Percentiles rank a stretch among this genome's conserved stretches.
Conservation (phyloP, 2,888 invertebrate species). For the Oasisia sp. region DNA sequence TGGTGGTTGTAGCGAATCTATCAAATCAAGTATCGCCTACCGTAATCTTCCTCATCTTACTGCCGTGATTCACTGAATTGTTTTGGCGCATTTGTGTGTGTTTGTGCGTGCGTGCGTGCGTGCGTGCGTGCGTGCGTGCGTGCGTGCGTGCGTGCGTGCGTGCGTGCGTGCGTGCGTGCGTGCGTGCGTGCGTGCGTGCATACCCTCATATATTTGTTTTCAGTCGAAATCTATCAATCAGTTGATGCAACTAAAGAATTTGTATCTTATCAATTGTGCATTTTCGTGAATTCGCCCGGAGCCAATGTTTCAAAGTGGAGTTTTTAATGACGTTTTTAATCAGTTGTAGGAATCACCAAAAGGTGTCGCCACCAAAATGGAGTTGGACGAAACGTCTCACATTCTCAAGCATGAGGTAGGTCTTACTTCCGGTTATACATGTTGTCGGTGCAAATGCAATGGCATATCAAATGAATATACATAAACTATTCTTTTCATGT, state of each 20-base stretch:
- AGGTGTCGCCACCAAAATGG: not conserved
- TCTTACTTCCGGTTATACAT: not conserved
- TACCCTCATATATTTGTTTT: too few relatives aligned
- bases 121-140: not conserved
- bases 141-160: too few relatives aligned
- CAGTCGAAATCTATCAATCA: too few relatives aligned
- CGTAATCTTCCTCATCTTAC: not conserved
- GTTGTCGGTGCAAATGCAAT: not conserved
- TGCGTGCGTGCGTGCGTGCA: too few relatives aligned
- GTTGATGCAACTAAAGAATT: not conserved
- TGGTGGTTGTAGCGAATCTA: not conserved
- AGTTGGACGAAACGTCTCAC: slow-evolving; percentile 10
- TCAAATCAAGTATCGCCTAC: not conserved
- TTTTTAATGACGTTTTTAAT: not conserved
- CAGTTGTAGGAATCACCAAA: not conserved
- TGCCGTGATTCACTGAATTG: not conserved
- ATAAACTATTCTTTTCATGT: too few relatives aligned
- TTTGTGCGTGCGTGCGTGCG: not conserved
- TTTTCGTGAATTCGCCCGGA: too few relatives aligned
- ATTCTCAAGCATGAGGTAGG: not conserved
- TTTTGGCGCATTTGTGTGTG: not conserved
- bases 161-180: too few relatives aligned
- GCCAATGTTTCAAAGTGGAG: not conserved
- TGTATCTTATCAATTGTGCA: not conserved
- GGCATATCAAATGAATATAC: not conserved